A percentile compares a stretch with the other conserved stretches of the same genome.
These are phyloP conservation scores for Drosophila meridionalis DNA, from an alignment of 2,888 invertebrate genomes.

Conservation along the genomic window DNA sequence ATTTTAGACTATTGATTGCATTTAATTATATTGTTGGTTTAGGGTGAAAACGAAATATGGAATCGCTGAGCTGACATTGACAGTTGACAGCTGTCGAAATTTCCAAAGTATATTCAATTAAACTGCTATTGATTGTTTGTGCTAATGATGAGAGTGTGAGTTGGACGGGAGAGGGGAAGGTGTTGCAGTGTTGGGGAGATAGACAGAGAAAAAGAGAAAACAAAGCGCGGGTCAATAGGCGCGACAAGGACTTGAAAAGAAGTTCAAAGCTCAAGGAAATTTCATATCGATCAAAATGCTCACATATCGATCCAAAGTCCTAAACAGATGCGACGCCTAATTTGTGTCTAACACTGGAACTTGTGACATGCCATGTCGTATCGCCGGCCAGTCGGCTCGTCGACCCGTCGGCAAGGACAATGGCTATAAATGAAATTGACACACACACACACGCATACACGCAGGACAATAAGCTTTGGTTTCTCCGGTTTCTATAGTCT, in stretches of 20 bases:
- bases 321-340: constrained; percentile 71
- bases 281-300: constrained; percentile 54
- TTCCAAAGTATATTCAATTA: constrained; percentile 64
- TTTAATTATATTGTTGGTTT: constrained; percentile 51
- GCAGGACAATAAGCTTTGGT: constrained; percentile 19
- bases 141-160: constrained; percentile 16
- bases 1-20: constrained; percentile 70
- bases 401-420: constrained; percentile 49
- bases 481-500: constrained; percentile 12
- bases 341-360: constrained; percentile 56
- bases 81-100: constrained; percentile 69
- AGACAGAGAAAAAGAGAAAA: background rate
- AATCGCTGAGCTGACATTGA: constrained; percentile 46
- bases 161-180: background rate
- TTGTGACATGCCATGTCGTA: constrained; percentile 58
- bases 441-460: constrained; percentile 4
- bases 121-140: constrained; percentile 45
- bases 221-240: constrained; percentile 47
- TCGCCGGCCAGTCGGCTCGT: constrained; percentile 45
- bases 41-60: constrained; percentile 17
- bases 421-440: constrained; percentile 49
- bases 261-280: constrained; percentile 75
- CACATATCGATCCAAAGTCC: constrained; percentile 58
- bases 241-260: constrained; percentile 68
- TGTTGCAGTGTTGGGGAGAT: background rate